A percentile compares a stretch with the other conserved stretches of the same genome.
These are phyloP conservation scores for Apodemus agrarius DNA, from an alignment of 2,797 vertebrate genomes.

Conservation along the genomic window DNA sequence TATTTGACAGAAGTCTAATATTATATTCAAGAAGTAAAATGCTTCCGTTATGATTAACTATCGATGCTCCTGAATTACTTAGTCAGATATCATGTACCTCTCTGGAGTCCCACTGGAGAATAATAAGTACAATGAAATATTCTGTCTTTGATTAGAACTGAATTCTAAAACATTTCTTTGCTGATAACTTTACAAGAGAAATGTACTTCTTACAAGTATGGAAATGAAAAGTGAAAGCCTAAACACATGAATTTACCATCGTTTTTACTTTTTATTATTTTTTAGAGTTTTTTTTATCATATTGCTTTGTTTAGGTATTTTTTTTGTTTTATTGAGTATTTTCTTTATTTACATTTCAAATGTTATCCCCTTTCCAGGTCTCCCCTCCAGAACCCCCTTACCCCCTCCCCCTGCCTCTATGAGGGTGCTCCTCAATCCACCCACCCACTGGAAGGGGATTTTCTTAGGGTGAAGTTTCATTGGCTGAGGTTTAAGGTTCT, in stretches of 20 bases:
- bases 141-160: conserved; percentile 64
- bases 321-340: too few species aligned
- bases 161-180: conserved; percentile 66
- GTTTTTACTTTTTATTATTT: conserved; percentile 3
- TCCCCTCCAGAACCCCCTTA: too few species aligned
- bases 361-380: too few species aligned
- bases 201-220: conserved; percentile 50
- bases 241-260: conserved; percentile 60
- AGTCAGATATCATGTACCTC: not conserved
- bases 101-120: not conserved
- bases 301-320: too few species aligned
- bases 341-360: too few species aligned
- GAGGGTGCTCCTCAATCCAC: too few species aligned
- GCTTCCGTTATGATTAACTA: conserved; percentile 37
- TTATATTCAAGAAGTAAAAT: conserved; percentile 33
- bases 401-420: too few species aligned
- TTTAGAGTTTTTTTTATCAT: too few species aligned
- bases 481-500: too few species aligned
- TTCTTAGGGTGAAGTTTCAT: too few species aligned
- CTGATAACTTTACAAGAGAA: conserved; percentile 68
- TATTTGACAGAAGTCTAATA: conserved; percentile 7
- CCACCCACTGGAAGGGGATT: too few species aligned
- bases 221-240: conserved; percentile 68
- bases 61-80: not conserved
- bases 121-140: conserved; percentile 62